Percentiles rank a stretch among this genome's conserved stretches.
Evolutionary conservation across 1,140 invertebrate species (phyloP).

Genomic region (Conus ventricosus): DNA sequence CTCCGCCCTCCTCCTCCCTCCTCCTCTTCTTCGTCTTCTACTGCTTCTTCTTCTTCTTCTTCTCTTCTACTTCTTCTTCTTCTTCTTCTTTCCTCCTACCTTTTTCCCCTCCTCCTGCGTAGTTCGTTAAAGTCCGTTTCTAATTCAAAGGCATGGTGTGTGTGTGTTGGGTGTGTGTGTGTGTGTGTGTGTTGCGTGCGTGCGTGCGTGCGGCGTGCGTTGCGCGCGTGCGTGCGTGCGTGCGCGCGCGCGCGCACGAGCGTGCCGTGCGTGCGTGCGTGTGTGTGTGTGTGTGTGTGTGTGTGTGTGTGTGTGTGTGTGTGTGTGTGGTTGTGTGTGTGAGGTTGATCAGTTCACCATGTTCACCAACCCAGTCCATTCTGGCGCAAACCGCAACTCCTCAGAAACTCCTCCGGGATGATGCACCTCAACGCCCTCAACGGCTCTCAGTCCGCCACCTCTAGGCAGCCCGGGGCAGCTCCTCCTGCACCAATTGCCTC

Average conservation of each 20-base stretch:
- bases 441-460: neutral
- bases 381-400: neutral
- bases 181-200: neutral
- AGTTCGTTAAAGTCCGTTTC: too few relatives aligned
- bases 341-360: neutral
- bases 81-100: too few relatives aligned
- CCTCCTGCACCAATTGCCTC: neutral
- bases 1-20: neutral
- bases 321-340: too few relatives aligned
- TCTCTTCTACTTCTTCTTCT: too few relatives aligned
- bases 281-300: neutral
- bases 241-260: neutral
- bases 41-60: too few relatives aligned
- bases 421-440: slow-evolving; percentile 32
- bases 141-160: neutral
- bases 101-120: too few relatives aligned
- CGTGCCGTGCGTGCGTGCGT: too few relatives aligned
- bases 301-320: too few relatives aligned
- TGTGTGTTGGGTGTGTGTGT: neutral
- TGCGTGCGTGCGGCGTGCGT: neutral
- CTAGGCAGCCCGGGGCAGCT: neutral
- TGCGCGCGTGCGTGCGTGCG: neutral
- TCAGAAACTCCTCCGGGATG: neutral
- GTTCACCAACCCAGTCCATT: slow-evolving; percentile 8
- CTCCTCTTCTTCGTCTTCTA: too few relatives aligned